Evolutionary conservation across 2,113 vertebrate species (phyloP), one percentile per base, ranked within the genome.

Genomic region (Opisthocomus hoazin): DNA sequence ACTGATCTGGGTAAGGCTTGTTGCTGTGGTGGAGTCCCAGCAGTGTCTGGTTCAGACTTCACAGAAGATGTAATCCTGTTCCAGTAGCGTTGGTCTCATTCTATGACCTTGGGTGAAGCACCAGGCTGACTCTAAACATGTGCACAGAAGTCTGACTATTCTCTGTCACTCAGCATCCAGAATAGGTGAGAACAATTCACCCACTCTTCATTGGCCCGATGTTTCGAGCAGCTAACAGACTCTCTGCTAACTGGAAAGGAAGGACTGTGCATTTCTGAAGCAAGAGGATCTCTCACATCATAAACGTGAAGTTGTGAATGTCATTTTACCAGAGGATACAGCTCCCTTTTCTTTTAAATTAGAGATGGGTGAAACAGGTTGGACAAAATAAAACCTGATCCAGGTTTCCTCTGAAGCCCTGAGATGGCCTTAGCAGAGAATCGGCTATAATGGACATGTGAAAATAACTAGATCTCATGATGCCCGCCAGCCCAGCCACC

Each of bases 361-460:
- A 65, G 65, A 64, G 60, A 73, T 51, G 39, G 34, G 36, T 75
- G 60, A 96, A 95, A 82, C 19, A 60, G 48, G 16, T n/a, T 15
- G 14, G 74, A 81, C 61, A 84, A 89, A 60, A 91, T 37, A 78
- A 81, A 94, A 81, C 53, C 61, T 73, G 74, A 78, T 87, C n/a
- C 63, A 80, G 73, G 65, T 91, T 95, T 95, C 53, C 74, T 76
- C 74, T 85, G 73, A 90, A 82, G 61, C 36, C 61, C 75, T 71
- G 65, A 89, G 69, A 83, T 92, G 70, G 70, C 63, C 77, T 93
- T 82, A 93, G 61, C 57, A 89, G 65, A 91, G 50, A 96, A 95
- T 82, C 84, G 68, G 84, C 23, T 84, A 65, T 36, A 96, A 96
- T 41, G 66, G 45, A 66, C 39, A 63, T 58, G 37, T 56, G 95